These are phyloP conservation scores for Vanessa cardui DNA, from an alignment of 2,888 invertebrate genomes.

Conservation along the genomic window DNA sequence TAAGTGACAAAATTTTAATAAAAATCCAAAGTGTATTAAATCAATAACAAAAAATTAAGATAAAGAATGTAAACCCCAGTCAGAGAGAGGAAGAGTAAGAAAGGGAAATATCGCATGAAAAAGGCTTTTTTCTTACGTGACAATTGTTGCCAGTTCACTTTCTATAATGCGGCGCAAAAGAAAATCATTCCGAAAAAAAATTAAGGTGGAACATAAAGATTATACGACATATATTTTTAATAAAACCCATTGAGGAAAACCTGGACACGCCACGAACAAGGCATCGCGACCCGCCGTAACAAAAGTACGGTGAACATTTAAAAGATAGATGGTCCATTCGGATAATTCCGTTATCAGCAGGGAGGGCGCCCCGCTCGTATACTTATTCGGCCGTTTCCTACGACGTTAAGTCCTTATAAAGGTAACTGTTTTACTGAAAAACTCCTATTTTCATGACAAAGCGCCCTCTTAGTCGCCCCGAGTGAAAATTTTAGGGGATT, in stretches of 20 bases:
- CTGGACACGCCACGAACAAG: constrained; percentile 33
- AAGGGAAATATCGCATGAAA: too few species aligned
- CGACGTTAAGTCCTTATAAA: constrained; percentile 79
- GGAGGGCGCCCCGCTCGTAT: constrained; percentile 78
- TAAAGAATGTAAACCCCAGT: too few species aligned
- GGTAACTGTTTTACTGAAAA: constrained; percentile 77
- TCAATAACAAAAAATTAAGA: too few species aligned
- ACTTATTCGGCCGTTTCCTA: constrained; percentile 77
- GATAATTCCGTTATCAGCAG: constrained; percentile 86
- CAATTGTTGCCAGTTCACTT: too few species aligned
- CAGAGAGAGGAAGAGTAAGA: too few species aligned
- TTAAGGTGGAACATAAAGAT: neutral
- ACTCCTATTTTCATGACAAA: constrained; percentile 76
- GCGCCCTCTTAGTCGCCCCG: constrained; percentile 66
- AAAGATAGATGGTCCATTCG: constrained; percentile 86
- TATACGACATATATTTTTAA: constrained; percentile 6
- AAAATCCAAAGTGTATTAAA: too few species aligned
- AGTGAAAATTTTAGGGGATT: constrained; percentile 60
- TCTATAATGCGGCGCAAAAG: too few species aligned
- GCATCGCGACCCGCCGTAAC: constrained; percentile 58
- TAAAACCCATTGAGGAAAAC: constrained; percentile 31
- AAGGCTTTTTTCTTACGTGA: too few species aligned
- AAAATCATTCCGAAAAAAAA: neutral
- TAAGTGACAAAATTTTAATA: too few species aligned
- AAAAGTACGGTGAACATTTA: constrained; percentile 83